Conservation (phyloP, 2,797 vertebrate species). For the Mus minutoides region DNA sequence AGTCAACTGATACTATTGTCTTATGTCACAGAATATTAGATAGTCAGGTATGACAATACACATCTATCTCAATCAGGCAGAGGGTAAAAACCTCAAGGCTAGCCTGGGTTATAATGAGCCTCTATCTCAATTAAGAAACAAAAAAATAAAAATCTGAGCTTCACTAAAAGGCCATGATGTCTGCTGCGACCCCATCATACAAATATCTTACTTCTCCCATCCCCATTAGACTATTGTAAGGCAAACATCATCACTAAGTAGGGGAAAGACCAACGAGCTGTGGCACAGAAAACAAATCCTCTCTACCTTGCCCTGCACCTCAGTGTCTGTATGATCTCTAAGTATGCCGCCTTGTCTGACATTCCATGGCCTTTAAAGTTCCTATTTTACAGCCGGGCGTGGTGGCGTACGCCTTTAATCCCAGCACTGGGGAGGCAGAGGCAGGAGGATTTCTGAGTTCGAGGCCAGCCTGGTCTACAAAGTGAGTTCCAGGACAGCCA, state of each 20-base stretch:
- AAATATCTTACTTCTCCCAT: neutral
- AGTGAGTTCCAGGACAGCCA: too few relatives aligned
- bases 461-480: too few relatives aligned
- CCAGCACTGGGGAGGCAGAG: too few relatives aligned
- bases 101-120: neutral
- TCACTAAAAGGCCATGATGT: neutral
- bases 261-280: slow-evolving; percentile 15
- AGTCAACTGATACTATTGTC: neutral
- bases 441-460: too few relatives aligned
- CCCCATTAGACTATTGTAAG: slow-evolving; percentile 26
- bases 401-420: too few relatives aligned
- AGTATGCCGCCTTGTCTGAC: neutral
- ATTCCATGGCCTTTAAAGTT: slow-evolving; percentile 48
- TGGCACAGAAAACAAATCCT: slow-evolving; percentile 25
- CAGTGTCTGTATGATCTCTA: slow-evolving; percentile 39
- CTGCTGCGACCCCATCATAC: slow-evolving; percentile 1
- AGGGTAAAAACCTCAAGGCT: neutral
- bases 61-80: neutral
- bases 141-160: slow-evolving; percentile 13
- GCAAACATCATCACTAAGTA: neutral
- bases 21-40: neutral
- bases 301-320: slow-evolving; percentile 22
- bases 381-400: slow-evolving; percentile 19
- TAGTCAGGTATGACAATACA: neutral
- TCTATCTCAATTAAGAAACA: neutral